phyloP scores from a whole-genome alignment of 2,888 invertebrate genomes.

The Malachius bipustulatus region DNA sequence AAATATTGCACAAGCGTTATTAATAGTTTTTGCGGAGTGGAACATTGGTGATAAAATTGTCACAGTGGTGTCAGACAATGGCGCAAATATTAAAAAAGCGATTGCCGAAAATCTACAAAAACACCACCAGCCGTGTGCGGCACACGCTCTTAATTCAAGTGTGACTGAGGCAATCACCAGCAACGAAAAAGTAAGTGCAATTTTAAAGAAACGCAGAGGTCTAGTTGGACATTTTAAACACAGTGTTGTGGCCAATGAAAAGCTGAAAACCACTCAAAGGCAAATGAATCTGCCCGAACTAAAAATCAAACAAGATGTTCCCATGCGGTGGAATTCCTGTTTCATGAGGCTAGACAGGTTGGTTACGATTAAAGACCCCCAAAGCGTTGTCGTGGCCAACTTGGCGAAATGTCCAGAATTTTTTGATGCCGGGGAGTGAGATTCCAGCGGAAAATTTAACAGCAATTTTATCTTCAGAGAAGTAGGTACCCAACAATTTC shows the following conservation, averaged over 20 bases:
- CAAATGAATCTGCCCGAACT: conserved; percentile 17
- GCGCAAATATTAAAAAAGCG: conserved; percentile 23
- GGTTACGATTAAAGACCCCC: conserved; percentile 12
- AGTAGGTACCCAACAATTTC: too few relatives aligned
- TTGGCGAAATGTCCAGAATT: conserved; percentile 13
- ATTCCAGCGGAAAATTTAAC: too few relatives aligned
- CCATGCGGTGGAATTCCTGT: conserved; percentile 22
- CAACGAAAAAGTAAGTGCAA: conserved; percentile 7
- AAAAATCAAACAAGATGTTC: conserved; percentile 23
- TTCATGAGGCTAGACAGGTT: conserved; percentile 15
- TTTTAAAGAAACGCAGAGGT: conserved; percentile 17
- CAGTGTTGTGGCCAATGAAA: conserved; percentile 18
- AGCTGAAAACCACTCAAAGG: conserved; percentile 18
- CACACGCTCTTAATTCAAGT: conserved; percentile 17
- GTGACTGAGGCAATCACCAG: conserved; percentile 7
- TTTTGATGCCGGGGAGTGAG: conserved; percentile 13
- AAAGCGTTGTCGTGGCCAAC: conserved; percentile 10
- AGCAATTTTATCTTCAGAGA: too few relatives aligned
- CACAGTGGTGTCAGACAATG: conserved; percentile 23
- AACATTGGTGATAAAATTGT: conserved; percentile 21
- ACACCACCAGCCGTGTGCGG: conserved; percentile 22
- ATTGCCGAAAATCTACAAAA: conserved; percentile 20
- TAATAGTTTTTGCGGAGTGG: conserved; percentile 20
- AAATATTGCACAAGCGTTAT: conserved; percentile 16
- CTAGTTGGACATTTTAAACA: conserved; percentile 21